Base-by-base conservation (phyloP, 1,140 invertebrate genomes). In the Bacillus rossius region DNA sequence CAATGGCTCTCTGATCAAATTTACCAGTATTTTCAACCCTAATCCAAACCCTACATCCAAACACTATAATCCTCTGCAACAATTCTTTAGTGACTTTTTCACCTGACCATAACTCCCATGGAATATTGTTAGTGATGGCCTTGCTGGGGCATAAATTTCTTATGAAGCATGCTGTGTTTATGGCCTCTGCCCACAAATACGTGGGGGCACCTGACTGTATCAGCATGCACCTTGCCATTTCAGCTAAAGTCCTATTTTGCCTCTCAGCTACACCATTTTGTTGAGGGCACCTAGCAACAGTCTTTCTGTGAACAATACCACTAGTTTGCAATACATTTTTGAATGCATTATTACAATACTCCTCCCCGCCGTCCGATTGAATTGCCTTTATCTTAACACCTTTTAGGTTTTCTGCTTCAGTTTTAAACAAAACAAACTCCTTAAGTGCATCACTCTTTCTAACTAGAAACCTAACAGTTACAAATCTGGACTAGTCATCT, bases 161-260 rank as follows among this genome's bases (percentile, higher is more conserved):
- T 52, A 60, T 48, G 14, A 17, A 47, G 37, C 29, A 52, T 23
- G 38, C 42, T 23, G 54, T 63, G 16, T 20, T 48, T 17, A 49
- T n/a, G 3, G 56, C 29, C 51, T 60, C 42, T 17, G 41, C 55
- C 55, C n/a, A 16, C 54, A n/a, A n/a, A n/a, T n/a, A n/a, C n/a
- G n/a, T n/a, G n/a, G n/a, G n/a, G n/a, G n/a, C n/a, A n/a, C n/a
- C 48, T n/a, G 53, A 38, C 13, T 62, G n/a, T n/a, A 17, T 7
- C 22, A 69, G 40, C 54, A 72, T 55, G 42, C 61, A 61, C 19
- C 64, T 51, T 4, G 67, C 64, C 29, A 45, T 53, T 42, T 71
- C 67, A 1, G 62, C 34, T 3, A 69, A 17, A 13, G 62, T 61
- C 3, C 64, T 41, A 60, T 69, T 72, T n/a, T n/a, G n/a, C n/a